Base-by-base conservation (phyloP, 1,140 invertebrate genomes). In the Drosophila funebris region DNA sequence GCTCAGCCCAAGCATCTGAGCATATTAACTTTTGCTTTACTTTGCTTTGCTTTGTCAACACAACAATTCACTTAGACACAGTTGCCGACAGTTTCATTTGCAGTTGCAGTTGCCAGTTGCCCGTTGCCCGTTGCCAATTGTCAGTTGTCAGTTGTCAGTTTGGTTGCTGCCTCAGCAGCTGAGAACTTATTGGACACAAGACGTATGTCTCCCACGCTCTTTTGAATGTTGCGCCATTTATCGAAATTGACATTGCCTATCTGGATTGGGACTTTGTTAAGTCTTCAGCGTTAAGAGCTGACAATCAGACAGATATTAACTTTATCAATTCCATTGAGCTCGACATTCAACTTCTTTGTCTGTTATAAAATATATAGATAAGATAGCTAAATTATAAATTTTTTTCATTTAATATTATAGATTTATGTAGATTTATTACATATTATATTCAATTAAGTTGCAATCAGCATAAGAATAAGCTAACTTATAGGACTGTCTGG, bases 1-100 rank as follows among this genome's bases (percentile, higher is more conserved):
- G 81, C 77, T 48, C 82, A 72, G 43, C 63, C 53, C 57, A 58
- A 31, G 24, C 48, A 48, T 31, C 13, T 36, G 72, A 84, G 77
- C 82, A 81, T 87, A 85, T 87, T 85, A 85, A 85, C 83, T 85
- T 87, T 85, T 87, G 73, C 82, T 71, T 76, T 60, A 13, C 57
- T 50, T 58, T 37, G 16, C 56, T 50, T 64, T 77, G 33, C 68
- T 64, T 82, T 85, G 83, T 85, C 82, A 85, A 87, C 82, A 87
- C 75, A 80, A 88, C 75, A 88, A 87, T 88, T 87, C 82, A 87
- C 82, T 87, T 87, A 87, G 71, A 78, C 76, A 16, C 29, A 44
- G 27, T 66, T 39, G 44, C 14, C 53, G 53, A 48, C 53, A 67
- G 62, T 66, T 75, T 77, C 44, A 63, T 36, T 60, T 69, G 58